phyloP scores from a whole-genome alignment of 1,140 invertebrate genomes.

The Ridgeia piscesae region DNA sequence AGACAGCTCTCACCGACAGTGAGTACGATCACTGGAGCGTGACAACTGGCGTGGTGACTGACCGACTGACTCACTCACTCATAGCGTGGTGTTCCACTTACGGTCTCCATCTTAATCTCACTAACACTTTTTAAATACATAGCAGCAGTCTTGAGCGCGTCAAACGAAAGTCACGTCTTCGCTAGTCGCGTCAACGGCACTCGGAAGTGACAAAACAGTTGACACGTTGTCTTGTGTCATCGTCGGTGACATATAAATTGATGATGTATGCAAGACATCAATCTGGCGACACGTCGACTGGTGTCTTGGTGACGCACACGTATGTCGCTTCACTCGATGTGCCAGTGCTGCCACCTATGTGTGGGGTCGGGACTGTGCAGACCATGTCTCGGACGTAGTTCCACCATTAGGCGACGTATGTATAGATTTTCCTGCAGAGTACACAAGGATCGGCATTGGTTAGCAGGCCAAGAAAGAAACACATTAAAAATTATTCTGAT shows the following conservation, averaged over 20 bases:
- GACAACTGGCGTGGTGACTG: not conserved
- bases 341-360: not conserved
- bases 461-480: too few relatives aligned
- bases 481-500: too few relatives aligned
- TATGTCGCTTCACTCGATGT: not conserved
- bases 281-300: not conserved
- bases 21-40: not conserved
- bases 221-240: too few relatives aligned
- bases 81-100: not conserved
- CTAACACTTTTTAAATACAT: not conserved
- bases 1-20: not conserved
- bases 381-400: not conserved
- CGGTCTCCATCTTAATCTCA: not conserved
- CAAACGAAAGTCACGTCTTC: not conserved
- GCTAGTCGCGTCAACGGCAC: not conserved
- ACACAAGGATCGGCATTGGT: not conserved
- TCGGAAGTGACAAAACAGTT: not conserved
- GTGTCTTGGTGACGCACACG: too few relatives aligned
- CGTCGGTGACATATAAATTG: too few relatives aligned
- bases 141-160: not conserved
- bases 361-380: not conserved
- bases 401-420: conserved; percentile 44
- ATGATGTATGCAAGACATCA: not conserved
- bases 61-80: not conserved
- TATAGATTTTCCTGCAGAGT: conserved; percentile 49